phyloP scores from a whole-genome alignment of 1,140 invertebrate genomes.

The Saccostrea echinata region DNA sequence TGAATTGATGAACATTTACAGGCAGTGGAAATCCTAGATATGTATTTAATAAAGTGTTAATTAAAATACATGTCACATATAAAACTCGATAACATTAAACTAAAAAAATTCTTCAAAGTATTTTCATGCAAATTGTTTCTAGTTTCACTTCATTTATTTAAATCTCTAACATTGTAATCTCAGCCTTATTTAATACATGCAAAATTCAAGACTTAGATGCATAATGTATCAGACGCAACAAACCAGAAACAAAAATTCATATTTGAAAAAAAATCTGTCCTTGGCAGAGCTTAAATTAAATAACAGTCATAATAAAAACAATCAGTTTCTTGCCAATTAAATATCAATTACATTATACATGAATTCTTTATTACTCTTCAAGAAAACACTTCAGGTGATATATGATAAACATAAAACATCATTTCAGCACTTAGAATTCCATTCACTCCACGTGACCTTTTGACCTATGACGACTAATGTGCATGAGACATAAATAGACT shows the following conservation, averaged over 20 bases:
- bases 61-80: not conserved
- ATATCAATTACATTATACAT: conserved; percentile 16
- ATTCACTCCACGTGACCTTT: not conserved
- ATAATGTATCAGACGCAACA: not conserved
- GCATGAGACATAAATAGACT: not conserved
- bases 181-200: not conserved
- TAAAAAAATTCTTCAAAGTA: not conserved
- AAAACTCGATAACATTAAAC: not conserved
- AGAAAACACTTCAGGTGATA: not conserved
- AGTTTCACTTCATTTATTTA: not conserved
- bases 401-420: not conserved
- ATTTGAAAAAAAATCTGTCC: not conserved
- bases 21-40: conserved; percentile 17
- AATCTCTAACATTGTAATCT: not conserved
- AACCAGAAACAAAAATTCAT: not conserved
- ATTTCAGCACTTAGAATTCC: conserved; percentile 10
- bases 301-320: not conserved
- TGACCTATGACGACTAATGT: not conserved
- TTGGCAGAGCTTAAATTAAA: conserved; percentile 16
- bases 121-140: not conserved
- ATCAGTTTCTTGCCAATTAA: not conserved
- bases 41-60: not conserved
- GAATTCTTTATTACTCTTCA: not conserved
- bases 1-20: not conserved
- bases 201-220: not conserved